phyloP scores from a whole-genome alignment of 2,797 vertebrate genomes.

The Gallinago nigripennis region DNA sequence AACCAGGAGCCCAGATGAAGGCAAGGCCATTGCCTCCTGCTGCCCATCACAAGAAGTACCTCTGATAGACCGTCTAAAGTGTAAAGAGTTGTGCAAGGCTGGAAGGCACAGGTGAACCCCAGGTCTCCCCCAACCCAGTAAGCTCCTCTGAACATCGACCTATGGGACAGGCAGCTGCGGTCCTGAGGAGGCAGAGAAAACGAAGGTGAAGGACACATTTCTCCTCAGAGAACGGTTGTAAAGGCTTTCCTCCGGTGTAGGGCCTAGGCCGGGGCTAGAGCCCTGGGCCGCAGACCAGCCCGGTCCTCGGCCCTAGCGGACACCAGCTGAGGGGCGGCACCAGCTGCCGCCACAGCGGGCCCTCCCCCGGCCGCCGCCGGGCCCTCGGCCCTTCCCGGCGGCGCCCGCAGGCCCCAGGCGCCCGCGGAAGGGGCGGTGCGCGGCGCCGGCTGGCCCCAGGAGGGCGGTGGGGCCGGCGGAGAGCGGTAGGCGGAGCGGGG shows the following conservation, averaged over 20 bases:
- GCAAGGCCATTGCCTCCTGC: neutral
- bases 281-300: neutral
- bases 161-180: neutral
- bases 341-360: too few relatives aligned
- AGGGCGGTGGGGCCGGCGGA: too few relatives aligned
- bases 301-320: too few relatives aligned
- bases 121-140: neutral
- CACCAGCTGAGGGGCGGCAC: too few relatives aligned
- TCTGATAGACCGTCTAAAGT: neutral
- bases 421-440: neutral
- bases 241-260: fast-evolving
- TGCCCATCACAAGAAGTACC: neutral
- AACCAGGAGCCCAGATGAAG: neutral
- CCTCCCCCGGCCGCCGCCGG: too few relatives aligned
- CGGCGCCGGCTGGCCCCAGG: neutral
- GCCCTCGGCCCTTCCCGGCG: neutral
- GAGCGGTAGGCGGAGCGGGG: neutral
- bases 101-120: neutral
- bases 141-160: neutral
- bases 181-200: neutral
- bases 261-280: neutral
- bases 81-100: neutral
- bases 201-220: neutral
- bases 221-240: neutral
- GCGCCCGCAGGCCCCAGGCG: neutral